Evolutionary conservation across 1,140 invertebrate species (phyloP).

Genomic region (Paraescarpia echinospica): DNA sequence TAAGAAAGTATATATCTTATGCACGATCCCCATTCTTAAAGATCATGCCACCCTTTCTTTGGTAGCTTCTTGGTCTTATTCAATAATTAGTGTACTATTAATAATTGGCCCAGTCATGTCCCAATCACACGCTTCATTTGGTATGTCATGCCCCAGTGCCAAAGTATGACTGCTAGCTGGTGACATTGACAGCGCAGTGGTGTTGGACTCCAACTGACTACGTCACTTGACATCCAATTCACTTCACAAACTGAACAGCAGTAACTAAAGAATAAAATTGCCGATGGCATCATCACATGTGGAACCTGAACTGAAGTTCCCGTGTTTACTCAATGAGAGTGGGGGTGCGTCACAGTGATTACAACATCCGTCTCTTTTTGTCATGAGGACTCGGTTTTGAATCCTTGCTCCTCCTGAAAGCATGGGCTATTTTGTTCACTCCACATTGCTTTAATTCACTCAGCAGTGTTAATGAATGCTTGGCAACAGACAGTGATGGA

Average conservation of each 20-base stretch:
- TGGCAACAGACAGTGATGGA: too few relatives aligned
- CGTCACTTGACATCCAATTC: neutral
- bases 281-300: constrained; percentile 10
- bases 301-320: neutral
- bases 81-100: neutral
- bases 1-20: too few relatives aligned
- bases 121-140: neutral
- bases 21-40: too few relatives aligned
- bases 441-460: too few relatives aligned
- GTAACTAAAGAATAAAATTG: constrained; percentile 11
- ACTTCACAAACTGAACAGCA: neutral
- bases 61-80: too few relatives aligned
- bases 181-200: neutral
- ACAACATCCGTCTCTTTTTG: too few relatives aligned
- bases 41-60: too few relatives aligned
- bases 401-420: too few relatives aligned
- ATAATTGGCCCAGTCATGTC: neutral
- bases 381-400: too few relatives aligned
- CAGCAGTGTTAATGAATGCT: too few relatives aligned
- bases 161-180: neutral
- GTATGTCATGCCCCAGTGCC: neutral
- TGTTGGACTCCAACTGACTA: neutral
- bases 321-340: neutral
- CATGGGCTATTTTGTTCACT: too few relatives aligned
- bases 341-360: too few relatives aligned